Base-by-base conservation (phyloP, 64 coral and sea anemone species). In the Porites lutea region DNA sequence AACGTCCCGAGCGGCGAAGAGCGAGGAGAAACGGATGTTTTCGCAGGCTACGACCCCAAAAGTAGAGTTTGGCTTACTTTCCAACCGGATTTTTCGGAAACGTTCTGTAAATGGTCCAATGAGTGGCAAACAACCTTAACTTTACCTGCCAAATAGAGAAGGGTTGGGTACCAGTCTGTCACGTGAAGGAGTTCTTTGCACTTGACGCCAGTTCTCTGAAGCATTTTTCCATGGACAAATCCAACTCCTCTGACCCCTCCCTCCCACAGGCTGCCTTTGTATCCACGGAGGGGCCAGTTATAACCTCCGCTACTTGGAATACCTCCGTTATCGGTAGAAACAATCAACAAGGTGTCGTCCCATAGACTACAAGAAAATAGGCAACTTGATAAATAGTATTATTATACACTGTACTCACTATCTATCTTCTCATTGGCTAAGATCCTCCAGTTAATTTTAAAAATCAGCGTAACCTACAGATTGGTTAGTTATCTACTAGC, bases 81-180 rank as follows among this genome's bases (percentile, higher is more conserved):
- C 27, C 27, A 37, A 37, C 27, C 27, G 27, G 27, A 37, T 37
- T 37, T 37, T 37, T 1, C 27, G 27, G 27, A 37, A 37, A 10
- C 1, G 70, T 43, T 5, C 0, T 72, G 11, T 8, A 37, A 37
- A 72, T 23, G 27, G 22, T 8, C 11, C 0, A 23, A 23, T 72
- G 8, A 8, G 16, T 12, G 46, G 7, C 1, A 57, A 5, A 57
- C 27, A 37, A 37, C 27, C 27, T 37, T 57, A 62, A 4, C 5
- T 7, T 67, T 49, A 92, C 90, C 90, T 87, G 90, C 81, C 44
- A 92, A 16, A n/a, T 77, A 61, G 13, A 80, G 51, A 37, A 92
- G 65, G 48, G 90, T 92, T 75, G 90, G 90, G 14, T 86, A 92
- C 90, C 90, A 92, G 47, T 92, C 90, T 50, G 90, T 92, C 16